Conservation (phyloP, 2,797 vertebrate genomes). For the Cyprinodon diabolis region DNA sequence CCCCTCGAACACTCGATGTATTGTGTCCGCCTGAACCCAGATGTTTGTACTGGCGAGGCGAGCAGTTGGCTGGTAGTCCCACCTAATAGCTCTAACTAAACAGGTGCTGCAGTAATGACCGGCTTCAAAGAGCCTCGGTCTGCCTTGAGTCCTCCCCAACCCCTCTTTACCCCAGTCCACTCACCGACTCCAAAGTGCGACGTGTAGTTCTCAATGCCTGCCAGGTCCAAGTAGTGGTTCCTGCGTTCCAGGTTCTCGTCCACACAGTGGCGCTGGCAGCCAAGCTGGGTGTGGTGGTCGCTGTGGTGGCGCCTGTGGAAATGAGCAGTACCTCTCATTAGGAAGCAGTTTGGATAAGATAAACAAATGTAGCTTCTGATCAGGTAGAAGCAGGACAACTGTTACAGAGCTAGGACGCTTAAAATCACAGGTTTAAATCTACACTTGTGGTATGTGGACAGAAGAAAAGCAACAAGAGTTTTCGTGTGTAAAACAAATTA, state of each 20-base stretch:
- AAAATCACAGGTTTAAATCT: slow-evolving; percentile 55
- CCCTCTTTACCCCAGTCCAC: slow-evolving; percentile 53
- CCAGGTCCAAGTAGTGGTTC: slow-evolving; percentile 99
- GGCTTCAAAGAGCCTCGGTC: slow-evolving; percentile 65
- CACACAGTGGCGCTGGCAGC: slow-evolving; percentile 92
- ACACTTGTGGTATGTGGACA: slow-evolving; percentile 16
- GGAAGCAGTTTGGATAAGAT: slow-evolving; percentile 55
- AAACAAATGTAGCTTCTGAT: slow-evolving; percentile 63
- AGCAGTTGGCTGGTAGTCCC: slow-evolving; percentile 45
- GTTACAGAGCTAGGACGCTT: slow-evolving; percentile 49
- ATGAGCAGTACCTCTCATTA: slow-evolving; percentile 70
- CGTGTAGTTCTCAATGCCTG: slow-evolving; percentile 98
- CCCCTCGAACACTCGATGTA: slow-evolving; percentile 67
- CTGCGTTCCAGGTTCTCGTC: slow-evolving; percentile 99
- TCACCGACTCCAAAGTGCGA: slow-evolving; percentile 95
- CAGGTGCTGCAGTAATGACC: slow-evolving; percentile 74
- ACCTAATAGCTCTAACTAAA: slow-evolving; percentile 66
- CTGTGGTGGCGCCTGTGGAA: slow-evolving; percentile 87
- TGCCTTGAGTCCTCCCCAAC: slow-evolving; percentile 28
- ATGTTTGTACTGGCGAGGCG: slow-evolving; percentile 68
- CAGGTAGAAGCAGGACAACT: slow-evolving; percentile 37
- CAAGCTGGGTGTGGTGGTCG: slow-evolving; percentile 83
- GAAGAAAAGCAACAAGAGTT: slow-evolving; percentile 5
- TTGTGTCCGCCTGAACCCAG: slow-evolving; percentile 63
- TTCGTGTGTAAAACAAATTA: slow-evolving; percentile 31